A percentile compares a stretch with the other conserved stretches of the same genome.
phyloP scores from a whole-genome alignment of 1,140 invertebrate species.

The Macrobrachium nipponense region DNA sequence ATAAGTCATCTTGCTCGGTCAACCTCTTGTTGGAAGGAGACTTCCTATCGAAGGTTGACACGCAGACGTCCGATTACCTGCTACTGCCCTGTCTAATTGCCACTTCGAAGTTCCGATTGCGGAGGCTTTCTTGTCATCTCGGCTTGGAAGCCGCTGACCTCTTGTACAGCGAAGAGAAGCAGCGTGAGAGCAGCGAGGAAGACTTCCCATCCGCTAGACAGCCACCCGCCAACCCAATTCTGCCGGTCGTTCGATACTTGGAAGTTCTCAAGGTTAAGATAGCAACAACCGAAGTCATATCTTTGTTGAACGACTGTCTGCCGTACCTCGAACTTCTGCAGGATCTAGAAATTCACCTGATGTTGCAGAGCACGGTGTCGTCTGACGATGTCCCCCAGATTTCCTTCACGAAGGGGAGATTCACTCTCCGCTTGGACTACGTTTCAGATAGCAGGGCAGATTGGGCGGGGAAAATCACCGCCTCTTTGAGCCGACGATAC shows the following conservation, averaged over 20 bases:
- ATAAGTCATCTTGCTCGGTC: neutral
- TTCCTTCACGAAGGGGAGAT: neutral
- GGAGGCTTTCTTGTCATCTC: neutral
- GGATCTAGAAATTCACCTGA: conserved; percentile 12
- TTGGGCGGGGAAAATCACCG: conserved; percentile 3
- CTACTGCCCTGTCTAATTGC: neutral
- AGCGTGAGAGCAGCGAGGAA: neutral
- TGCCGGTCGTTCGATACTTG: neutral
- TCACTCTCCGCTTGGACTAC: neutral
- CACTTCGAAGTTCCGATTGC: neutral
- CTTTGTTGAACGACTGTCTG: neutral
- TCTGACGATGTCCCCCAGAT: conserved; percentile 11
- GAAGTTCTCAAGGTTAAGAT: conserved; percentile 9
- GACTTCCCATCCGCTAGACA: conserved; percentile 19
- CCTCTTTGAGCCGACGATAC: neutral
- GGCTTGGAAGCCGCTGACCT: neutral
- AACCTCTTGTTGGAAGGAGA: conserved; percentile 5
- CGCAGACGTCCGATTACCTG: neutral
- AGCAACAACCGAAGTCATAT: neutral
- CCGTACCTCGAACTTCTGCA: conserved; percentile 1
- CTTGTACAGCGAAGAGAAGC: neutral
- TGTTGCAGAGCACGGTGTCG: neutral
- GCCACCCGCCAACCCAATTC: neutral
- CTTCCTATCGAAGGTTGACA: neutral
- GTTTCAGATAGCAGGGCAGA: conserved; percentile 1